Percentiles rank a stretch among this genome's conserved stretches.
phyloP scores from a whole-genome alignment of 2,797 vertebrate species.

The Vespertilio murinus region DNA sequence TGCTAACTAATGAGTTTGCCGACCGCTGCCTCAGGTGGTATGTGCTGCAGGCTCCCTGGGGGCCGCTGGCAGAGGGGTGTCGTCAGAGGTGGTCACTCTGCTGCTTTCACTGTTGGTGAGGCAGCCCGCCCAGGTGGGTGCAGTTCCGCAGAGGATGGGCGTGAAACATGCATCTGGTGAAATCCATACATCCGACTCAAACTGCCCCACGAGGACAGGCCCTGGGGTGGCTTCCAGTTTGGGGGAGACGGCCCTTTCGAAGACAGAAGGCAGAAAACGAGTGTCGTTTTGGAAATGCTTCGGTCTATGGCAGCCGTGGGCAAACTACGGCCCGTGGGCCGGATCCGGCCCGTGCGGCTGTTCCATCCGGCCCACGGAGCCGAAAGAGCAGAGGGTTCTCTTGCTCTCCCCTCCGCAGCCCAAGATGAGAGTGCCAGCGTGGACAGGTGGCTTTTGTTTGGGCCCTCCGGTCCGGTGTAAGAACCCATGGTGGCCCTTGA shows the following conservation, averaged over 20 bases:
- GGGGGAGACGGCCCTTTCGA: not conserved
- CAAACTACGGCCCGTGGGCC: no score
- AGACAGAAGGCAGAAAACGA: not conserved
- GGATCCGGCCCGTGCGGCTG: no score
- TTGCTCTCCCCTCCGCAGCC: no score
- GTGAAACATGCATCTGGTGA: not conserved
- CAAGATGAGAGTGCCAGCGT: no score
- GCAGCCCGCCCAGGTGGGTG: not conserved
- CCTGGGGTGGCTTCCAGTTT: not conserved
- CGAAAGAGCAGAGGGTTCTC: no score
- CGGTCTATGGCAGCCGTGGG: no score
- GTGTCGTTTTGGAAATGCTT: not conserved
- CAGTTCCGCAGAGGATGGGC: not conserved
- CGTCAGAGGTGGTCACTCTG: not conserved
- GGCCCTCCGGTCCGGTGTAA: no score
- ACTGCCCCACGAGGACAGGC: not conserved
- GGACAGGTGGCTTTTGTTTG: no score
- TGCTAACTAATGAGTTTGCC: no score
- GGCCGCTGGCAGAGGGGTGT: not conserved
- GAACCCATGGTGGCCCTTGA: no score
- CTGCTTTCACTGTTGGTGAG: not conserved
- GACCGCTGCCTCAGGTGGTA: not conserved
- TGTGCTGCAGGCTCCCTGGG: not conserved
- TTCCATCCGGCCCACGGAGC: no score
- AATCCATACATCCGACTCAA: not conserved